Evolutionary conservation across 2,113 vertebrate genomes (phyloP).

Genomic region (Macquaria ambigua): DNA sequence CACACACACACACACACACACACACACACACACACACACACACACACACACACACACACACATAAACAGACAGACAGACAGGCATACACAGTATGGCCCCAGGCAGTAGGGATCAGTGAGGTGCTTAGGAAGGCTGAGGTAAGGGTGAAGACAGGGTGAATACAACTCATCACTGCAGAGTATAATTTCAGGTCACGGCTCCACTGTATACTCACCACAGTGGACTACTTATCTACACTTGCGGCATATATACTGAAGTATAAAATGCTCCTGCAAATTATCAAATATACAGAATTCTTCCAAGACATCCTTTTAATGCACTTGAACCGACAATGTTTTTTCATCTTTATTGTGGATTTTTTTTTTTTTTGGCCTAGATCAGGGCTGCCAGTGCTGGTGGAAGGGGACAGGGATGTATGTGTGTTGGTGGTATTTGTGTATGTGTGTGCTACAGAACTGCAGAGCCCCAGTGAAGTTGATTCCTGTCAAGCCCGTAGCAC

Average conservation of each 20-base stretch:
- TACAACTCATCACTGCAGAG: slow-evolving; percentile 22
- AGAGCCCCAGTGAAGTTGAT: slow-evolving; percentile 70
- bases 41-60: slow-evolving; percentile 1
- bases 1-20: not conserved
- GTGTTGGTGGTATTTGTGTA: slow-evolving; percentile 3
- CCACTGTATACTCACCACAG: slow-evolving; percentile 22
- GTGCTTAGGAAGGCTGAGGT: slow-evolving; percentile 61
- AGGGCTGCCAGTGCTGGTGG: not conserved
- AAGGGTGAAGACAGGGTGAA: slow-evolving; percentile 50
- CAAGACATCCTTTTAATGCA: slow-evolving; percentile 16
- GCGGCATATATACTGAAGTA: not conserved
- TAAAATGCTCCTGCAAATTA: not conserved
- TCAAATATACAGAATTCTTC: not conserved
- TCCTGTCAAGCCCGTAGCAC: slow-evolving; percentile 73
- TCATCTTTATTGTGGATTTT: slow-evolving; percentile 59
- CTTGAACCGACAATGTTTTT: slow-evolving; percentile 9
- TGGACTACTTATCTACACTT: slow-evolving; percentile 11
- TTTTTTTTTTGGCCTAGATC: slow-evolving; percentile 52
- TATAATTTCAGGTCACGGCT: slow-evolving; percentile 58
- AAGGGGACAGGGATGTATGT: not conserved
- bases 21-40: not conserved
- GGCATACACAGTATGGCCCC: slow-evolving; percentile 48
- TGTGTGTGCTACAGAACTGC: slow-evolving; percentile 38
- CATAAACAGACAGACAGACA: slow-evolving; percentile 17
- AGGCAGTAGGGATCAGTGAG: slow-evolving; percentile 56